Evolutionary conservation across 2,888 invertebrate species (phyloP), one percentile per base, ranked within the genome.

Genomic region (Andricus quercusramuli): DNA sequence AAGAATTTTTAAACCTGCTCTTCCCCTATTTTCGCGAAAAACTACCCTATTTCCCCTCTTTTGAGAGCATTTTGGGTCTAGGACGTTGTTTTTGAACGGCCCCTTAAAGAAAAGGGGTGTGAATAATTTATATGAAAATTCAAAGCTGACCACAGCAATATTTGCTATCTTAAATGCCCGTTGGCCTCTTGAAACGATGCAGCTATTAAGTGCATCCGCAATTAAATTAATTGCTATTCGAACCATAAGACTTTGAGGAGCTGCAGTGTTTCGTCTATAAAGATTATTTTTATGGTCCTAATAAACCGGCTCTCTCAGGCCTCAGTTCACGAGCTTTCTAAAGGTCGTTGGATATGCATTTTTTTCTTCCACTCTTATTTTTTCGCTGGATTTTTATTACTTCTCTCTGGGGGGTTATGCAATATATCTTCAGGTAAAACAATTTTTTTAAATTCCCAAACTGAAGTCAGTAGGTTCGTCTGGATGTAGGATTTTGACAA

Each of bases 221-320:
- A 59, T 74, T 74, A 74, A 74, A 74, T 56, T 74, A 32, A 74
- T 56, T 56, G 56, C 56, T 74, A 56, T 56, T 74, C 20, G 32
- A 74, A 74, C 29, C 74, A 74, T 56, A 56, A 56, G 56, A 29
- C 74, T 70, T 70, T 56, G 51, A 74, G 20, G 56, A 37, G 56
- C 32, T 74, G 56, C 74, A 74, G 74, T 74, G 32, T 56, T 74
- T 74, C 74, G n/a, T 20, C 51, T 74, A 32, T 56, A 74, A 74
- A 74, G 74, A 74, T 74, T 74, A 74, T 56, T 74, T 74, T 74
- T 74, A 74, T 32, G 74, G 59, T 20, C 56, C 51, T 56, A 74
- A 74, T 74, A 56, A 74, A 74, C 74, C 20, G n/a, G n/a, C 56
- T 32, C 51, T 32, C 74, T 74, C 51, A 56, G n/a, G 29, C 29